Percentiles rank a stretch among this genome's conserved stretches.
phyloP scores from a whole-genome alignment of 2,113 vertebrate genomes.

The Turnix velox region DNA sequence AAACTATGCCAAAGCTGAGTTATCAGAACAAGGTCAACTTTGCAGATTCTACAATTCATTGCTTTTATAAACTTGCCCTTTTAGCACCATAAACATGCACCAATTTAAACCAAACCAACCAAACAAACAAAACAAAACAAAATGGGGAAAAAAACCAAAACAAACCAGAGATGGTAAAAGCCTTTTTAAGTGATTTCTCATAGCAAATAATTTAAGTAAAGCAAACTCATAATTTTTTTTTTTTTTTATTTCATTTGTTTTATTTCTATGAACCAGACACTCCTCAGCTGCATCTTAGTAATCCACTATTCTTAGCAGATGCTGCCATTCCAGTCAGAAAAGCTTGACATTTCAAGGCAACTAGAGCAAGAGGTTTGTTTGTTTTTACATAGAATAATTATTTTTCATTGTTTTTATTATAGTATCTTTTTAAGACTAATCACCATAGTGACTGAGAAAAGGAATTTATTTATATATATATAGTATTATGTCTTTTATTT shows the following conservation, averaged over 20 bases:
- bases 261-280: neutral
- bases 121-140: too few species aligned
- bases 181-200: neutral
- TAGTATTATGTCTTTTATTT: neutral
- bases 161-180: neutral
- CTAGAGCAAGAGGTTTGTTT: neutral
- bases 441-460: neutral
- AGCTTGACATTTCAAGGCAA: neutral
- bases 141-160: too few species aligned
- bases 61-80: neutral
- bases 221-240: neutral
- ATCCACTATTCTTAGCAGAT: neutral
- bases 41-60: neutral
- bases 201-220: neutral
- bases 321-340: neutral
- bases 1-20: neutral
- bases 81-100: neutral
- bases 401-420: neutral
- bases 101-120: too few species aligned
- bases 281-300: neutral
- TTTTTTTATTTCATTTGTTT: neutral
- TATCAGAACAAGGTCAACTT: conserved; percentile 9
- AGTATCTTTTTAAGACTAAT: neutral
- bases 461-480: neutral
- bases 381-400: neutral